Evolutionary conservation across 2,797 vertebrate species (phyloP).

Genomic region (Crocodylus rhombifer): DNA sequence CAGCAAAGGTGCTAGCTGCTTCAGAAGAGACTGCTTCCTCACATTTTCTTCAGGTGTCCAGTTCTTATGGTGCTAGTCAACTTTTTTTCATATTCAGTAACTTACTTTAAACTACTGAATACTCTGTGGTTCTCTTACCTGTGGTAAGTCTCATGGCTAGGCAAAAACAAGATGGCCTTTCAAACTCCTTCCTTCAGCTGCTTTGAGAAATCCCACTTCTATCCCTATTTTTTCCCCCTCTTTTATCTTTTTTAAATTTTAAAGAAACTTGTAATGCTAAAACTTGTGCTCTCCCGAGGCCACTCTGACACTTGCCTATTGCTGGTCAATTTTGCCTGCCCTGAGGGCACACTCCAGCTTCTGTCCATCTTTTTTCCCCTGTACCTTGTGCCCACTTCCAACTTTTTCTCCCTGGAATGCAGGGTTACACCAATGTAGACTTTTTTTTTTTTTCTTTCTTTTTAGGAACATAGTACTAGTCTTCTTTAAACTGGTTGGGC

Average conservation of each 20-base stretch:
- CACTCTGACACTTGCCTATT: constrained; percentile 57
- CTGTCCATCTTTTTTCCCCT: constrained; percentile 35
- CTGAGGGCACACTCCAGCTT: constrained; percentile 21
- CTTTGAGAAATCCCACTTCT: constrained; percentile 63
- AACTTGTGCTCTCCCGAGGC: constrained; percentile 30
- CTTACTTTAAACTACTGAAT: constrained; percentile 39
- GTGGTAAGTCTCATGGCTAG: constrained; percentile 31
- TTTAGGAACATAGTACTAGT: constrained; percentile 27
- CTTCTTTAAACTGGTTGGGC: constrained; percentile 40
- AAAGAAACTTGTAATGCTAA: constrained; percentile 8
- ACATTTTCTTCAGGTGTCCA: constrained; percentile 77
- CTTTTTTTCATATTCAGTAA: constrained; percentile 34
- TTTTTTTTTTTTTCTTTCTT: background rate
- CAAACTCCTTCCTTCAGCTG: constrained; percentile 55
- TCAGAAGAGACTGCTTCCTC: constrained; percentile 81
- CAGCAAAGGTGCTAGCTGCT: constrained; percentile 84
- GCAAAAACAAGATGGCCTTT: constrained; percentile 50
- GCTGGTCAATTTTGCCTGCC: background rate
- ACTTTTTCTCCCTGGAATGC: too few species aligned
- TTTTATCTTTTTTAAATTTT: background rate
- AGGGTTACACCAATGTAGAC: too few species aligned
- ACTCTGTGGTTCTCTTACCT: constrained; percentile 48
- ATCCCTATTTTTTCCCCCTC: background rate
- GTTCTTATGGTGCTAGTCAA: constrained; percentile 81
- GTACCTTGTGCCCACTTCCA: background rate